A percentile compares a stretch with the other conserved stretches of the same genome.
These are phyloP conservation scores for Dendronephthya gigantea DNA, from an alignment of 64 coral and sea anemone species.

Conservation along the genomic window DNA sequence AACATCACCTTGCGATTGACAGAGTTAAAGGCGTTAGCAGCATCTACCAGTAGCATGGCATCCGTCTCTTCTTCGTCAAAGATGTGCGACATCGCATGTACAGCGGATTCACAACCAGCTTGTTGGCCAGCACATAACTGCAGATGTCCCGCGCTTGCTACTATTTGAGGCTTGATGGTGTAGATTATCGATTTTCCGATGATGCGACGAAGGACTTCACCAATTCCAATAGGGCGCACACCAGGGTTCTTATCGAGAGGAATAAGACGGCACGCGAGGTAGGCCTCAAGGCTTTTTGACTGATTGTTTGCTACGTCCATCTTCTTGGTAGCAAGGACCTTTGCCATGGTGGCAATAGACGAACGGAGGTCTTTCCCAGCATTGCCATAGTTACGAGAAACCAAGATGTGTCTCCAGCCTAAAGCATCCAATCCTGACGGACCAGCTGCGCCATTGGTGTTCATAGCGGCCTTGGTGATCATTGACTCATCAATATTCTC, in stretches of 20 bases:
- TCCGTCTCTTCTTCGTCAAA: slow-evolving; percentile 6
- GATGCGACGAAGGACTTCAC: not conserved
- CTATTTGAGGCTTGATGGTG: too few relatives aligned
- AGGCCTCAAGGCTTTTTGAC: not conserved
- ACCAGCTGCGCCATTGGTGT: not conserved
- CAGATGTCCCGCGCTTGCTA: not conserved
- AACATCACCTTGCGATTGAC: not conserved
- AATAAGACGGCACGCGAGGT: slow-evolving; percentile 21
- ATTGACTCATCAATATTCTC: not conserved
- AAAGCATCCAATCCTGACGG: not conserved
- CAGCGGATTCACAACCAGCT: slow-evolving; percentile 24
- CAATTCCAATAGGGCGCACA: too few relatives aligned
- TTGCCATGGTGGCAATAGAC: not conserved
- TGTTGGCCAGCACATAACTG: slow-evolving; percentile 23
- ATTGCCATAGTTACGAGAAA: not conserved
- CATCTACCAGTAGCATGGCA: not conserved
- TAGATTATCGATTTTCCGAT: not conserved
- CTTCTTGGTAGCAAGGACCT: not conserved
- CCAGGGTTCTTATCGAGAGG: not conserved
- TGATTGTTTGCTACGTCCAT: not conserved
- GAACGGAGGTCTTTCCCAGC: slow-evolving; percentile 5
- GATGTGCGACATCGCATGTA: not conserved
- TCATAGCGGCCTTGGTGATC: not conserved
- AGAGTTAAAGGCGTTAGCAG: not conserved
- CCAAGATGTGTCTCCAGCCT: not conserved